A percentile compares a stretch with the other conserved stretches of the same genome.
Evolutionary conservation across 2,888 invertebrate genomes (phyloP).

Genomic region (Papilio gigon): DNA sequence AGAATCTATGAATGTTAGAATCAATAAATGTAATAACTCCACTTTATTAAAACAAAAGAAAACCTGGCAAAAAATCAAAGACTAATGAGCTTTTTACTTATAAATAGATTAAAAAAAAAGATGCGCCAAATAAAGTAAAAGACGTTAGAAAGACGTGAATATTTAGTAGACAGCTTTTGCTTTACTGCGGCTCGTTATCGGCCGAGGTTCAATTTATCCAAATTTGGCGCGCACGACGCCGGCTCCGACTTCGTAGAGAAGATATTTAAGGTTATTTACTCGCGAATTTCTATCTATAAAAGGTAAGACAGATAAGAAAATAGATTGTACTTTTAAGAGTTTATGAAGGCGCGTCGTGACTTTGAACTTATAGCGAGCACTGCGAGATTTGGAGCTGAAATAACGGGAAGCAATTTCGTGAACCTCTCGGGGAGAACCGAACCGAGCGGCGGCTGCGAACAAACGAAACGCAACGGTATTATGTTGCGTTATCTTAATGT

Average conservation of each 20-base stretch:
- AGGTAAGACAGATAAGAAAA: constrained; percentile 34
- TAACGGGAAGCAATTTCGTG: constrained; percentile 59
- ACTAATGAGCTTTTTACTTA: background rate
- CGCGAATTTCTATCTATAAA: constrained; percentile 33
- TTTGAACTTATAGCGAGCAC: constrained; percentile 71
- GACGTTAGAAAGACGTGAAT: background rate
- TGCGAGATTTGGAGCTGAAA: constrained; percentile 76
- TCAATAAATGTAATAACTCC: too few species aligned
- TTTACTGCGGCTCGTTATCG: constrained; percentile 32
- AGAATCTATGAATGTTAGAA: too few species aligned
- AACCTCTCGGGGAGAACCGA: constrained; percentile 47
- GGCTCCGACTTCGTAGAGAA: constrained; percentile 7
- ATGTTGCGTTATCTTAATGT: constrained; percentile 65
- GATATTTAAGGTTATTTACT: constrained; percentile 23
- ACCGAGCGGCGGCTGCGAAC: constrained; percentile 59
- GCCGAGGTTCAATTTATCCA: constrained; percentile 26
- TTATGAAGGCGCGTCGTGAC: constrained; percentile 70
- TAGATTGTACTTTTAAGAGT: constrained; percentile 34
- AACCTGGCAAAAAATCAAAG: too few species aligned
- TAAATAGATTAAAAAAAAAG: background rate
- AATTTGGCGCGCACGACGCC: constrained; percentile 33
- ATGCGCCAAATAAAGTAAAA: background rate
- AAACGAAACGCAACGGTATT: constrained; percentile 71
- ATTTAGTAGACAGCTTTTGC: constrained; percentile 7
- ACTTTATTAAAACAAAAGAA: too few species aligned